Base-by-base conservation (phyloP, 2,888 invertebrate species). In the Onthophagus sagittarius region DNA sequence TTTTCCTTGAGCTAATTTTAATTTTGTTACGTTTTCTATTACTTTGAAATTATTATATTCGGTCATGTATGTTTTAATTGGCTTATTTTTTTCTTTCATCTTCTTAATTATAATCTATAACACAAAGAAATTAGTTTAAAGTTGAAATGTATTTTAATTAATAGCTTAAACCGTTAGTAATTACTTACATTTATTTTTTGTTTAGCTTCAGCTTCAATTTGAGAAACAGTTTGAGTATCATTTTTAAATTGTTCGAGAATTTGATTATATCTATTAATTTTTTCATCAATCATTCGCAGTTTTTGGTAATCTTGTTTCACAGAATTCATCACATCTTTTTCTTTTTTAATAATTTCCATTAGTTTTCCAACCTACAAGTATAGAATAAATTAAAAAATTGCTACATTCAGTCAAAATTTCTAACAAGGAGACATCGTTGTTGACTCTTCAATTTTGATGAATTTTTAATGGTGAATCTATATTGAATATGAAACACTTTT, bases 171-270 rank as follows among this genome's bases (percentile, higher is more conserved):
- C 1, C 23, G 23, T 69, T 71, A 64, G 31, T 62, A 67, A 14
- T 23, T 6, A 72, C 71, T 77, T 77, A 79, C 81, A 72, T 80
- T 77, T 67, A 81, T 80, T 78, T 80, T 80, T 7, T 32, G 78
- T 7, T 79, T 77, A 0, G 82, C 79, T 73, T 84, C 79, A 3
- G 79, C 77, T 73, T 84, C 81, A 14, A 85, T 79, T 62, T 79
- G 78, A 11, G 77, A 78, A 53, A 63, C 74, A 62, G 64, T 77
- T 13, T 31, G 62, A 14, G 7, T 63, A 62, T 74, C 71, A 13
- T 67, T 23, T 63, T 76, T 71, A 15, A 78, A 31, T 31, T 78
- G 72, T 31, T 74, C 23, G 53, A 79, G 63, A 39, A 75, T 78
- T 15, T 72, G 75, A 6, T 70, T 70, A n/a, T 73, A 71, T 23